Evolutionary conservation across 92 coral and sea anemone genomes (phyloP).

Genomic region (Zoanthus solanderi): DNA sequence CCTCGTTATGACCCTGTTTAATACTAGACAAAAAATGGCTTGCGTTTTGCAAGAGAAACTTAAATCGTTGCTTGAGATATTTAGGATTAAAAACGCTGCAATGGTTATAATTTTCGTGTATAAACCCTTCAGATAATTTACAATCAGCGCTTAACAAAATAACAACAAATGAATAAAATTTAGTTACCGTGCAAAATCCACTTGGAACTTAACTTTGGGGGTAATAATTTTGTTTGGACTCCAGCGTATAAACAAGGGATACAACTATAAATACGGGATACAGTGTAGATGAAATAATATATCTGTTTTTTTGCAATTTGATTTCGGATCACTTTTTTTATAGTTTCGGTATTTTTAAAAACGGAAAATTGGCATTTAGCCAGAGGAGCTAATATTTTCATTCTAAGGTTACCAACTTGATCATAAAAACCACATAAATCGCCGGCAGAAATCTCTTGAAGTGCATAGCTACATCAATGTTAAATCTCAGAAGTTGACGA

Average conservation of each 20-base stretch:
- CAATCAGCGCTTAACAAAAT: slow-evolving; percentile 21
- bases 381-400: slow-evolving; percentile 23
- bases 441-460: slow-evolving; percentile 50
- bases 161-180: slow-evolving; percentile 29
- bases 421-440: slow-evolving; percentile 59
- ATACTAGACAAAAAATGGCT: too few species aligned
- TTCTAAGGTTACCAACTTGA: slow-evolving; percentile 50
- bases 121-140: neutral
- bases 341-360: neutral
- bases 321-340: too few species aligned
- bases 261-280: too few species aligned
- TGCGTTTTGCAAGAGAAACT: too few species aligned
- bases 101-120: too few species aligned
- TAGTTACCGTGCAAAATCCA: slow-evolving; percentile 9
- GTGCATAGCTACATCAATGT: slow-evolving; percentile 60
- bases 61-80: too few species aligned
- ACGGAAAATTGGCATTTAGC: slow-evolving; percentile 29
- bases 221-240: neutral
- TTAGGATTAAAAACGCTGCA: too few species aligned
- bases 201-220: slow-evolving; percentile 14
- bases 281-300: too few species aligned
- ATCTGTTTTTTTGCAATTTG: too few species aligned
- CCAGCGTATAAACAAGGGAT: too few species aligned
- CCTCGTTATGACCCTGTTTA: too few species aligned
- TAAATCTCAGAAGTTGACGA: slow-evolving; percentile 46